Percentiles rank a stretch among this genome's conserved stretches.
phyloP scores from a whole-genome alignment of 2,797 vertebrate species.

The Phaenicophaeus curvirostris region DNA sequence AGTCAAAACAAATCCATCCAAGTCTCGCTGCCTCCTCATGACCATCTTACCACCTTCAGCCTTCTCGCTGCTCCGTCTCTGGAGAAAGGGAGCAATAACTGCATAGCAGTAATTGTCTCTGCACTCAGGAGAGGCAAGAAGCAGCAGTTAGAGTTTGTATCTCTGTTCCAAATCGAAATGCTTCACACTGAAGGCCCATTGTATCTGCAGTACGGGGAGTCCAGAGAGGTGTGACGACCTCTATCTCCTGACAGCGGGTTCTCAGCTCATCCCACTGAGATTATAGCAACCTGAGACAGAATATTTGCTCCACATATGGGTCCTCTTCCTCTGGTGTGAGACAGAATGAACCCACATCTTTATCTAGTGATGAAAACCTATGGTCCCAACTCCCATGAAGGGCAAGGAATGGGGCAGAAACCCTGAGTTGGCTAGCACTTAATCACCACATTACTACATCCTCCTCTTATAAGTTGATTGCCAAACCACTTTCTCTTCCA shows the following conservation, averaged over 20 bases:
- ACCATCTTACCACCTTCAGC: neutral
- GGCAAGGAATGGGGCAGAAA: neutral
- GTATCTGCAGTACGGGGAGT: neutral
- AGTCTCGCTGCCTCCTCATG: neutral
- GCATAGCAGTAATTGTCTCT: neutral
- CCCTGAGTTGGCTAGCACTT: neutral
- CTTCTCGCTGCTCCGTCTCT: neutral
- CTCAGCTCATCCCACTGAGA: neutral
- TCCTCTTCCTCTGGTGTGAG: neutral
- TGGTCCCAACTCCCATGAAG: neutral
- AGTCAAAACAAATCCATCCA: neutral
- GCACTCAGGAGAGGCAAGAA: neutral
- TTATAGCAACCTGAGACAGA: neutral
- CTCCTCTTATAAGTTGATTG: neutral
- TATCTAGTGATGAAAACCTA: neutral
- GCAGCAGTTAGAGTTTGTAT: neutral
- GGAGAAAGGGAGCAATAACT: neutral
- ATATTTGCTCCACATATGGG: neutral
- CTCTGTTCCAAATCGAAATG: neutral
- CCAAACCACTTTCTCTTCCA: slow-evolving; percentile 33
- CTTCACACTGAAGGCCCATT: neutral
- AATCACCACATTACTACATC: neutral
- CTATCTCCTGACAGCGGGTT: neutral
- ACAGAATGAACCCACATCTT: neutral
- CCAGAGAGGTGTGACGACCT: neutral